These are phyloP conservation scores for Polietes domitor DNA, from an alignment of 2,888 invertebrate species.

Conservation along the genomic window DNA sequence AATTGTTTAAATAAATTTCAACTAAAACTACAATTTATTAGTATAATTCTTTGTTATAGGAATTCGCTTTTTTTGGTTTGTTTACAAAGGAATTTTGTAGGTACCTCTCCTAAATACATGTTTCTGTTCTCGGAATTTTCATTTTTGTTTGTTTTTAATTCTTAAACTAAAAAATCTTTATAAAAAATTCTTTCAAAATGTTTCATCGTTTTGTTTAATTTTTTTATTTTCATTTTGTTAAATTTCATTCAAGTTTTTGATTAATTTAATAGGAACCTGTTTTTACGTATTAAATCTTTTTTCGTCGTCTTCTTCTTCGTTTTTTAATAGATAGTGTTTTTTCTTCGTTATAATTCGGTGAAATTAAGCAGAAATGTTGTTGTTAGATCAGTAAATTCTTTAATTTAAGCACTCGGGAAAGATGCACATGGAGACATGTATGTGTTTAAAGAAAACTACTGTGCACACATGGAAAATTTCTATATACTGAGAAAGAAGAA, in stretches of 20 bases:
- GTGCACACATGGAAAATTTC: too few species aligned
- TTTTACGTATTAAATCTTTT: constrained; percentile 77
- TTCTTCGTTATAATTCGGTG: not conserved
- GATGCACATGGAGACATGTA: too few species aligned
- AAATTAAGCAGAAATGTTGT: not conserved
- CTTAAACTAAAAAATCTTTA: constrained; percentile 72
- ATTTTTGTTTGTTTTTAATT: constrained; percentile 72
- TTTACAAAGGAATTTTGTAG: constrained; percentile 45
- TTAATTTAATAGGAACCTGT: constrained; percentile 81
- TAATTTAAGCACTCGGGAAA: not conserved
- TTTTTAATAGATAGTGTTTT: constrained; percentile 21
- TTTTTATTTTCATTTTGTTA: constrained; percentile 52
- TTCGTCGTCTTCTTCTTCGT: constrained; percentile 10
- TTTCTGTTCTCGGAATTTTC: constrained; percentile 46
- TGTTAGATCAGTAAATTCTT: not conserved
- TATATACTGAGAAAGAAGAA: too few species aligned
- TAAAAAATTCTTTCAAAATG: constrained; percentile 61
- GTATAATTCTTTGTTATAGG: constrained; percentile 39
- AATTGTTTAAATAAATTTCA: constrained; percentile 49
- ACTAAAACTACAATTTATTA: constrained; percentile 54
- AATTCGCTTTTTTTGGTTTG: constrained; percentile 48
- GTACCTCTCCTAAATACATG: constrained; percentile 58
- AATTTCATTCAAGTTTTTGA: too few species aligned
- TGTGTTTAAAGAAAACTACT: too few species aligned
- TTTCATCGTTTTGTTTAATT: constrained; percentile 31